These are phyloP conservation scores for Trissoscelio sp. DNA, from an alignment of 2,888 invertebrate species.

Conservation along the genomic window DNA sequence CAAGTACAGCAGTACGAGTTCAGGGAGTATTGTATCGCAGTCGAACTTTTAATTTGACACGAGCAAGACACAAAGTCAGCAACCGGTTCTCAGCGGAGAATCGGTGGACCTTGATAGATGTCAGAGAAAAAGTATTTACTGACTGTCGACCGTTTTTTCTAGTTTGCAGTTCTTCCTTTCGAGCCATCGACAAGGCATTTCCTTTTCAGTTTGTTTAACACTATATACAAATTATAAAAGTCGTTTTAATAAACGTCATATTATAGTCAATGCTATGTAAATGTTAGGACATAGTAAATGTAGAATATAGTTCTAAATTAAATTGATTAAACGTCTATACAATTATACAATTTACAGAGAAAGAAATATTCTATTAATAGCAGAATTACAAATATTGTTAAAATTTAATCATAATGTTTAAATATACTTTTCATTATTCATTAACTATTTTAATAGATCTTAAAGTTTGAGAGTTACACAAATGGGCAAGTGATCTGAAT, in stretches of 20 bases:
- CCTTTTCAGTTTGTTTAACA: slow-evolving; percentile 27
- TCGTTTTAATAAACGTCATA: slow-evolving; percentile 16
- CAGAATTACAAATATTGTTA: no score
- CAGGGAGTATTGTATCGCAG: slow-evolving; percentile 68
- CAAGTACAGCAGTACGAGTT: slow-evolving; percentile 65
- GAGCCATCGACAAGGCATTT: slow-evolving; percentile 53
- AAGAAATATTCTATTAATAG: no score
- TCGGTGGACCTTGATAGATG: slow-evolving; percentile 66
- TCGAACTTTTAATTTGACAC: slow-evolving; percentile 74
- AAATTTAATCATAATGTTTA: no score
- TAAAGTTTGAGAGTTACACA: no score
- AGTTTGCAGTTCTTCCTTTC: slow-evolving; percentile 44
- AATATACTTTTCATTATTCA: no score
- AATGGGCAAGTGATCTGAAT: no score
- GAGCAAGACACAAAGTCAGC: slow-evolving; percentile 69
- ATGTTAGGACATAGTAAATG: no score
- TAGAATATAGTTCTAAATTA: no score
- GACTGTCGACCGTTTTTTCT: slow-evolving; percentile 61
- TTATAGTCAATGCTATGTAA: no score
- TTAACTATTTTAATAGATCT: no score
- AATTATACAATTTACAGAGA: no score
- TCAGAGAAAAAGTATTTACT: slow-evolving; percentile 63
- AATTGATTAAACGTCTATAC: no score
- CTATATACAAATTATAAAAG: slow-evolving; percentile 19
- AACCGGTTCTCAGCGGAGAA: slow-evolving; percentile 60